Conservation (phyloP, 2,888 invertebrate species). For the Chydorus sphaericus region DNA sequence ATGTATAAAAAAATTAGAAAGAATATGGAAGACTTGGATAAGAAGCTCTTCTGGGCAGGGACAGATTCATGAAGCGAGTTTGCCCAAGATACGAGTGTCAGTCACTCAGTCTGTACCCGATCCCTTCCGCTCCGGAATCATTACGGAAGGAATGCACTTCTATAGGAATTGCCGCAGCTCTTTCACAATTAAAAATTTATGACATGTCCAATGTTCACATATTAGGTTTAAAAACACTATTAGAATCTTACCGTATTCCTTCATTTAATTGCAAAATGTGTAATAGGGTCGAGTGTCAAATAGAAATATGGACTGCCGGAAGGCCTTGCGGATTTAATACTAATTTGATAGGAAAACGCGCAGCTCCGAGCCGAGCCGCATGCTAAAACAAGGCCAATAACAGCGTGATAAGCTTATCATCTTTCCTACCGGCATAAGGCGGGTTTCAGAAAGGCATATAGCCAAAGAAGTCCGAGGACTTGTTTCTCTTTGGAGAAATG, state of each 20-base stretch:
- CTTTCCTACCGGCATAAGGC: too few relatives aligned
- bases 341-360: conserved; percentile 44
- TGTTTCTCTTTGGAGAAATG: conserved; percentile 56
- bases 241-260: neutral
- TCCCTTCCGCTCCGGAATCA: conserved; percentile 44
- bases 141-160: too few relatives aligned
- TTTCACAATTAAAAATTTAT: conserved; percentile 49
- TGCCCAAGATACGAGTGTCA: conserved; percentile 33
- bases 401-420: conserved; percentile 55
- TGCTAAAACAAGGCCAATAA: conserved; percentile 46
- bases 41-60: conserved; percentile 17
- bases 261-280: too few relatives aligned
- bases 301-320: conserved; percentile 45
- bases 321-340: conserved; percentile 43
- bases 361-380: conserved; percentile 46
- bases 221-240: conserved; percentile 36
- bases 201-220: conserved; percentile 62
- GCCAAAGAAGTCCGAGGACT: conserved; percentile 55
- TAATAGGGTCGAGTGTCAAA: too few relatives aligned
- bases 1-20: conserved; percentile 52
- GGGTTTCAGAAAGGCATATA: too few relatives aligned
- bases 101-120: conserved; percentile 46
- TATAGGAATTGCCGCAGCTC: conserved; percentile 55
- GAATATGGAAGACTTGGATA: conserved; percentile 33
- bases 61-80: conserved; percentile 17